phyloP scores from a whole-genome alignment of 2,797 vertebrate species.

The Percopsis omiscomaycus region DNA sequence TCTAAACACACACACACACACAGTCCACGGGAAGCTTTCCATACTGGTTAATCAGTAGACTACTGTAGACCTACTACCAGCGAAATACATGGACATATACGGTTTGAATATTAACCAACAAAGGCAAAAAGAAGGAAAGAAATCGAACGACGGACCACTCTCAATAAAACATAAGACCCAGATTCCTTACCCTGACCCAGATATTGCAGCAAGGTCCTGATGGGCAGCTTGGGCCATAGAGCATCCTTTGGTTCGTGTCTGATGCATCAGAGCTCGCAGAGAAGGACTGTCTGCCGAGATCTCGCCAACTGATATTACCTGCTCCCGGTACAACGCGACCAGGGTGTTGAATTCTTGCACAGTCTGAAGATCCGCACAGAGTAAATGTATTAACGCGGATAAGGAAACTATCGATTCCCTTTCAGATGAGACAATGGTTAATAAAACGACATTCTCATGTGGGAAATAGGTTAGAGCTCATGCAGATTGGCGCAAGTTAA shows the following conservation, averaged over 20 bases:
- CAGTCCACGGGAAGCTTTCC: too few species aligned
- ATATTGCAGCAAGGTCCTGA: slow-evolving; percentile 90
- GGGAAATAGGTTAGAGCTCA: too few species aligned
- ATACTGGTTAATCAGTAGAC: too few species aligned
- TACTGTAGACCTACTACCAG: background rate
- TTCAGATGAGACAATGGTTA: too few species aligned
- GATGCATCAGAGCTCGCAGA: slow-evolving; percentile 90
- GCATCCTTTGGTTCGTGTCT: slow-evolving; percentile 89
- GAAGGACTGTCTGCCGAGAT: slow-evolving; percentile 87
- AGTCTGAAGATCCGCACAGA: slow-evolving; percentile 73
- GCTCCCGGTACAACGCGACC: slow-evolving; percentile 92
- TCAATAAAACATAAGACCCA: background rate
- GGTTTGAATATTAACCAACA: too few species aligned
- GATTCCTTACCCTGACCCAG: slow-evolving; percentile 77
- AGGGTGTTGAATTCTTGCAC: slow-evolving; percentile 98
- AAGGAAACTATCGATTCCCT: background rate
- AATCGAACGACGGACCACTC: background rate
- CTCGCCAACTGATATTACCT: slow-evolving; percentile 96
- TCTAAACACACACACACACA: slow-evolving; percentile 59
- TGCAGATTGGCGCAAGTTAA: too few species aligned
- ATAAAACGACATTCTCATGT: too few species aligned
- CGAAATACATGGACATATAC: background rate
- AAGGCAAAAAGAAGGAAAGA: background rate
- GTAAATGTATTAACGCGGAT: background rate
- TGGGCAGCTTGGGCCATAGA: slow-evolving; percentile 90